Conservation (phyloP, 53 echinoderm and acorn worm species). For the Holothuria scabra region DNA sequence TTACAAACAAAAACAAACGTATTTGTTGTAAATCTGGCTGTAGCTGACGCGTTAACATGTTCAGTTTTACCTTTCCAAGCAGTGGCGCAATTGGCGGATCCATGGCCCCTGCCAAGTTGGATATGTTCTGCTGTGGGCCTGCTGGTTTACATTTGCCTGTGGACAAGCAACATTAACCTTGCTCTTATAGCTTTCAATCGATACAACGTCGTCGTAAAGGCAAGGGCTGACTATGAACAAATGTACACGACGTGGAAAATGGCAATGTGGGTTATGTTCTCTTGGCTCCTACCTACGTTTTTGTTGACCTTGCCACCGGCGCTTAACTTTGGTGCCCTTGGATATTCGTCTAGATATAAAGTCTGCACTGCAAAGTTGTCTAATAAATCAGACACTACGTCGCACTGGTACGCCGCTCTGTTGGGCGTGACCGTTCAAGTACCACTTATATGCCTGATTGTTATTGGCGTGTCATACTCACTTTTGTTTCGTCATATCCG, state of each 20-base stretch:
- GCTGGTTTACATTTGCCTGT: conserved; percentile 6
- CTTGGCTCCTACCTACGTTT: conserved; percentile 56
- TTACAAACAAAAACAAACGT: conserved; percentile 87
- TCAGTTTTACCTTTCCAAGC: conserved; percentile 65
- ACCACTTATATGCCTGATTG: conserved; percentile 41
- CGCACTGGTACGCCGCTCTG: conserved; percentile 16
- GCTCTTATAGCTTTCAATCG: conserved; percentile 64
- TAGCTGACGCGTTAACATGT: conserved; percentile 73
- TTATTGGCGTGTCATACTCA: conserved; percentile 60
- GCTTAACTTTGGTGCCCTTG: conserved; percentile 55
- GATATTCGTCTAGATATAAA: conserved; percentile 52
- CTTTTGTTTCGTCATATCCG: conserved; percentile 37
- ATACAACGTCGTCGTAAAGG: conserved; percentile 48
- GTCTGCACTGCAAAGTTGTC: conserved; percentile 33
- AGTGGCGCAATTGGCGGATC: conserved; percentile 58
- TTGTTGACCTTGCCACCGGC: conserved; percentile 55
- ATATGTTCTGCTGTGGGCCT: conserved; percentile 25
- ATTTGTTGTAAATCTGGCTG: conserved; percentile 83
- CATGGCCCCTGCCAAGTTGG: conserved; percentile 52
- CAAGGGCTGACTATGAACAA: conserved; percentile 15
- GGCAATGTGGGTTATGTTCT: conserved; percentile 35
- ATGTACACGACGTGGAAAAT: conserved; percentile 53
- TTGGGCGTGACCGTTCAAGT: conserved; percentile 40
- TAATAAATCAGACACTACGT: conserved; percentile 40
- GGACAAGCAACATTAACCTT: conserved; percentile 2